Evolutionary conservation across 2,888 invertebrate genomes (phyloP), one percentile per base, ranked within the genome.

Genomic region (Punctoribates punctum): DNA sequence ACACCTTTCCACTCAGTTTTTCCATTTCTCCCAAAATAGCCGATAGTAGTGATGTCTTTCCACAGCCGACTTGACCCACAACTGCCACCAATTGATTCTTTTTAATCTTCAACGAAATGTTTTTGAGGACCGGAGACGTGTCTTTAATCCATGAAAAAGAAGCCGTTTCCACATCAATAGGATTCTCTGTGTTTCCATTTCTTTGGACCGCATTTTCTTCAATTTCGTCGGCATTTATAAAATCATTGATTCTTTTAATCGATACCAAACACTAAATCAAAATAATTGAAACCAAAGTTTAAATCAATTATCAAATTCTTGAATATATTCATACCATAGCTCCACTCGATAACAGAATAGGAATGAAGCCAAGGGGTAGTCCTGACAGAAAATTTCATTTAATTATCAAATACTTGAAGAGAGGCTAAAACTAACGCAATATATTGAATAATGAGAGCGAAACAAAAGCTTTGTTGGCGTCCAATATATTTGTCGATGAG

Each of bases 141-240:
- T 81, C 88, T 51, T 81, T 83, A 74, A 90, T 93, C 98, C 98
- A 98, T 0, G 91, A 86, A 85, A 98, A 98, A 76, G 87, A 88
- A 0, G 93, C 96, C 82, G 93, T 90, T 82, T 94, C 91, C 78
- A 97, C 73, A 0, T 74, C 13, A 29, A 77, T 20, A 11, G 75
- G 20, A 54, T 13, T 38, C 9, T 75, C 48, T 9, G 25, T 23
- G 17, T 73, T 73, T 0, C 73, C 29, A 54, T 79, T 60, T 38
- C 78, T 74, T n/a, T 46, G 4, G 15, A 79, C 75, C 13, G 78
- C 60, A 51, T 77, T 72, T 46, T 75, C 78, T 75, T 80, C 80
- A 9, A 80, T 27, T 74, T 80, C 79, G 75, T 80, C 79, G 48
- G 78, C 73, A 75, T 79, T 77, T 6, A 80, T 73, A 62, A 75